Evolutionary conservation across 2,797 vertebrate species (phyloP), one percentile per base, ranked within the genome.

Genomic region (Carapus acus): DNA sequence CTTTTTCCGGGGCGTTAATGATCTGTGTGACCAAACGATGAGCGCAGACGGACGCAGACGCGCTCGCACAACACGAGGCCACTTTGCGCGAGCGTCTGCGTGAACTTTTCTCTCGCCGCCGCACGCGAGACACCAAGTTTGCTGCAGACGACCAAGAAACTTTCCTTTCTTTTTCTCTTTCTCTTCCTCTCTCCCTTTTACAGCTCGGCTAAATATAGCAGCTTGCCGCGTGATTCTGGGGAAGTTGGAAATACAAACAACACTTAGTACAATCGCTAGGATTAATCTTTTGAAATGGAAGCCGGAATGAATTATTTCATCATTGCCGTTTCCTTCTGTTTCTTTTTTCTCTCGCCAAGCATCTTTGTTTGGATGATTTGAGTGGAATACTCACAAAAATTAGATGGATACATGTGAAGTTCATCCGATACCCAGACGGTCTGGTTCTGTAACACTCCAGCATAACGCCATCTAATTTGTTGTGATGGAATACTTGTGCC

Each of bases 1-100:
- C 63, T 63, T 44, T 66, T 76, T 43, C 73, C 64, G 24, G 4
- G 69, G 58, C 44, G 43, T 52, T 51, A 68, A 69, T 70, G 71
- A 80, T 81, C 56, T 59, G 65, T 67, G 63, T 67, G 74, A 70
- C 69, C 51, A 53, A 70, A 55, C 54, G 66, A 63, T 58, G 69
- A 74, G 64, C 66, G 65, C 51, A 29, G 56, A 57, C 24, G 64
- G 62, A 65, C 59, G 53, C 57, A 37, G 38, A 36, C 9, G 54
- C 11, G 9, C 59, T 84, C 79, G 82, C 41, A 68, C 73, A 78
- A 84, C 65, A 45, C 51, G 42, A 47, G 31, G 58, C 58, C 58
- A 65, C 54, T 65, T n/a, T 64, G 68, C 43, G 50, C 72, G 54
- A 76, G 63, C 70, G 71, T 74, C 71, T 71, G 65, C 58, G 70